These are phyloP conservation scores for Hystrix brachyura DNA, from an alignment of 2,113 vertebrate genomes.

Conservation along the genomic window DNA sequence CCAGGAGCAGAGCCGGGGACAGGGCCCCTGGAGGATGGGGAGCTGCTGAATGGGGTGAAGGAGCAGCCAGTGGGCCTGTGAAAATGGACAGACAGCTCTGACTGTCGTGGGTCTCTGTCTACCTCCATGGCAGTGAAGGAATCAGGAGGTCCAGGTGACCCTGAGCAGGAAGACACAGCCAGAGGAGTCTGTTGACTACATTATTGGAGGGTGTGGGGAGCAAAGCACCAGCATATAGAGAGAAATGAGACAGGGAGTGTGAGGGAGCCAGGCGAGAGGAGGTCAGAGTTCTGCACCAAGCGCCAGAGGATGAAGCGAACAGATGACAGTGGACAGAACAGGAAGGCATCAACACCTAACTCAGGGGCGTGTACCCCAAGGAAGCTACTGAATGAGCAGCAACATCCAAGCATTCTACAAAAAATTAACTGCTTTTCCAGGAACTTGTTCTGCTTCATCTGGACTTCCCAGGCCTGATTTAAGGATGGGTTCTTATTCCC, in stretches of 20 bases:
- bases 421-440: neutral
- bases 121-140: neutral
- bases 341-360: neutral
- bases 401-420: neutral
- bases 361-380: neutral
- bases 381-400: neutral
- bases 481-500: neutral
- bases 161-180: neutral
- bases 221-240: neutral
- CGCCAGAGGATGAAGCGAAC: neutral
- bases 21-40: conserved; percentile 15
- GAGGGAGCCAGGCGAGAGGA: neutral
- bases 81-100: conserved; percentile 36
- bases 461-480: neutral
- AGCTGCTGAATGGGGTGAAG: conserved; percentile 70
- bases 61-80: conserved; percentile 65
- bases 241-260: neutral
- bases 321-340: neutral
- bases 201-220: neutral
- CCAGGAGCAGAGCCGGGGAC: neutral
- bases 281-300: neutral
- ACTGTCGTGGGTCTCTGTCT: neutral
- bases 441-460: neutral
- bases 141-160: neutral
- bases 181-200: neutral